Conservation (phyloP, 2,888 invertebrate species). For the Pomacea canaliculata region DNA sequence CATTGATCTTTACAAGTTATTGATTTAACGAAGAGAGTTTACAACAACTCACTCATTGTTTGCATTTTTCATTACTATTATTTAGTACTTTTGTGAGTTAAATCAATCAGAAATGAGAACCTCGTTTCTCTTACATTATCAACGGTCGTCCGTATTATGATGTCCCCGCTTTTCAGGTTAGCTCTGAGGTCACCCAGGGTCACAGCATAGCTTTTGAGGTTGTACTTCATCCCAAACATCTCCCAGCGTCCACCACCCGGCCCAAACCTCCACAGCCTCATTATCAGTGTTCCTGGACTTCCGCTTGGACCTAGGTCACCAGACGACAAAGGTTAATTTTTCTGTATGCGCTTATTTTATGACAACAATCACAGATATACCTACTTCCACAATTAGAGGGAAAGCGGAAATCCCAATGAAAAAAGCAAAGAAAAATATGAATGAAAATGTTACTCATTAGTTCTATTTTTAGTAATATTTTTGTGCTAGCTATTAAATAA, state of each 20-base stretch:
- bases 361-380: too few relatives aligned
- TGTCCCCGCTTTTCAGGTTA: background rate
- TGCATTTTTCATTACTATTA: too few relatives aligned
- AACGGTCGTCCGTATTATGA: background rate
- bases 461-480: background rate
- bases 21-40: constrained; percentile 28
- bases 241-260: constrained; percentile 32
- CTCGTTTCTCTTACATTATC: too few relatives aligned
- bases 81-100: too few relatives aligned
- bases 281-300: constrained; percentile 60
- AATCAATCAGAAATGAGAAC: too few relatives aligned
- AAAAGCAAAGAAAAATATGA: too few relatives aligned
- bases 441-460: background rate
- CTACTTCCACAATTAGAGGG: too few relatives aligned
- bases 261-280: constrained; percentile 54
- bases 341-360: too few relatives aligned
- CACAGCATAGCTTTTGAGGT: background rate
- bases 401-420: too few relatives aligned
- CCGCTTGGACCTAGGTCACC: constrained; percentile 61
- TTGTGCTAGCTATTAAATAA: background rate
- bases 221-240: background rate
- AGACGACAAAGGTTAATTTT: background rate
- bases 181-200: background rate
- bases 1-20: constrained; percentile 44
- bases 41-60: constrained; percentile 27